Evolutionary conservation across 2,888 invertebrate genomes (phyloP).

Genomic region (Colletes collaris): DNA sequence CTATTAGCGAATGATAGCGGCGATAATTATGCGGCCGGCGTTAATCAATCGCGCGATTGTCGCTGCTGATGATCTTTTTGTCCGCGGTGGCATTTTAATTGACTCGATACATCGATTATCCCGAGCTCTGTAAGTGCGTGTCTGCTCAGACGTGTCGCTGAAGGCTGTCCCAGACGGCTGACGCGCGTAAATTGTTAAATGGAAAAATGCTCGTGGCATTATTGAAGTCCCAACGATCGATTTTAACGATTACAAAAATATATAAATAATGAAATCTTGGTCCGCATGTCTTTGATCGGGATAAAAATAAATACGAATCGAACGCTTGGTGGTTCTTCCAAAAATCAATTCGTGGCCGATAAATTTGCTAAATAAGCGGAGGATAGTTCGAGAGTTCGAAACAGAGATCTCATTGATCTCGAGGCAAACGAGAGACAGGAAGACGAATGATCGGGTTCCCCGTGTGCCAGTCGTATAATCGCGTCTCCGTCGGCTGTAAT

Average conservation of each 20-base stretch:
- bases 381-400: too few species aligned
- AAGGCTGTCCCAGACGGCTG: not conserved
- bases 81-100: conserved; percentile 46
- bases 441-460: not conserved
- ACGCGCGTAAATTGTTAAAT: conserved; percentile 40
- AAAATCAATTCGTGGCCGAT: too few species aligned
- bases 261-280: too few species aligned
- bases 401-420: not conserved
- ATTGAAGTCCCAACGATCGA: too few species aligned
- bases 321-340: too few species aligned
- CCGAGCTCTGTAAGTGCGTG: conserved; percentile 27
- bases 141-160: not conserved
- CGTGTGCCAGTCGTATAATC: conserved; percentile 10
- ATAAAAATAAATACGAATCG: too few species aligned
- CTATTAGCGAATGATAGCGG: conserved; percentile 20
- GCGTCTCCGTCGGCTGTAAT: conserved; percentile 3
- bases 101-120: conserved; percentile 51
- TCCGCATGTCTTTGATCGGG: too few species aligned
- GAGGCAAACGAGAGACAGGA: not conserved
- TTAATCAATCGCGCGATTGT: conserved; percentile 55
- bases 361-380: too few species aligned
- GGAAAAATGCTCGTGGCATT: conserved; percentile 29
- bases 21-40: conserved; percentile 50
- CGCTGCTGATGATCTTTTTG: conserved; percentile 53
- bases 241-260: too few species aligned